A percentile compares a stretch with the other conserved stretches of the same genome.
Evolutionary conservation across 2,888 invertebrate genomes (phyloP).

Genomic region (Lasius platythorax): DNA sequence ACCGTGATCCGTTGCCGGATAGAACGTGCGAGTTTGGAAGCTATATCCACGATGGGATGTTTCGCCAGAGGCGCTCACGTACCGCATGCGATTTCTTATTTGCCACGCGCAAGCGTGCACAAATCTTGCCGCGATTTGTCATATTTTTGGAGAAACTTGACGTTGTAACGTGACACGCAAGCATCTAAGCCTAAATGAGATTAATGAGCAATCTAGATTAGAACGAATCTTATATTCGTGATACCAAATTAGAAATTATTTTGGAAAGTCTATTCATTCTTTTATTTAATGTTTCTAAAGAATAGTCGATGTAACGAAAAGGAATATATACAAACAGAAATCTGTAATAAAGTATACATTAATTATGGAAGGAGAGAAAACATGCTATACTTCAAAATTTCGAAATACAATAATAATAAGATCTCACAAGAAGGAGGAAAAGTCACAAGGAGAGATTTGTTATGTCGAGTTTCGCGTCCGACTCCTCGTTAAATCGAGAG

Average conservation of each 20-base stretch:
- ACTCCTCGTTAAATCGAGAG: conserved; percentile 41
- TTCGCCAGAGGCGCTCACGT: conserved; percentile 64
- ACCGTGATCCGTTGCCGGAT: conserved; percentile 67
- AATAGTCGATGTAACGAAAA: neutral
- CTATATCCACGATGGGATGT: conserved; percentile 60
- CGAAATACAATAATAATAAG: neutral
- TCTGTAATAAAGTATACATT: neutral
- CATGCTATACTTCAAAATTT: neutral
- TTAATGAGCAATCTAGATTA: neutral
- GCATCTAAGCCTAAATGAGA: neutral
- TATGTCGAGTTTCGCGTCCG: neutral
- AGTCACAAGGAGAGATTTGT: neutral
- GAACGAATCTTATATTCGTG: neutral
- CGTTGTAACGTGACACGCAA: neutral
- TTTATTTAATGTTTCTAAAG: neutral
- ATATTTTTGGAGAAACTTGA: conserved; percentile 37
- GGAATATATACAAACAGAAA: neutral
- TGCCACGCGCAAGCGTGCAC: conserved; percentile 59
- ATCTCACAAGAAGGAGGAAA: neutral
- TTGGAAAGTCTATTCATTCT: neutral
- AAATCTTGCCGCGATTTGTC: conserved; percentile 65
- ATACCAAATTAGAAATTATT: neutral
- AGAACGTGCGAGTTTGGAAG: conserved; percentile 66
- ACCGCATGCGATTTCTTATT: conserved; percentile 61
- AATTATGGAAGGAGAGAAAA: neutral